phyloP scores from a whole-genome alignment of 2,797 vertebrate species.

The Poecilia velifera region DNA sequence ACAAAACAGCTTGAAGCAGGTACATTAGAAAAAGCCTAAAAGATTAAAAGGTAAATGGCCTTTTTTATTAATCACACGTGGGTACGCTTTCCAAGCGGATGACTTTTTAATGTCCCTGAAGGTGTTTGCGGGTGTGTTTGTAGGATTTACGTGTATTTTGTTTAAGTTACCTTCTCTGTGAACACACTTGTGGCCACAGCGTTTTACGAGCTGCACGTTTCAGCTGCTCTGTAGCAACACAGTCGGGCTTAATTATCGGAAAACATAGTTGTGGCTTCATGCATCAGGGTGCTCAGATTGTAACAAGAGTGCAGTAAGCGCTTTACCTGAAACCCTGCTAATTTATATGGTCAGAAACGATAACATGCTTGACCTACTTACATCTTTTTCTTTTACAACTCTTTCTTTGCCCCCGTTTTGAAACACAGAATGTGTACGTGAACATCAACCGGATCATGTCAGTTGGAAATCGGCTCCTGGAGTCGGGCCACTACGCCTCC shows the following conservation, averaged over 20 bases:
- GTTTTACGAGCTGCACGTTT: slow-evolving; percentile 15
- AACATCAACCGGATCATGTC: slow-evolving; percentile 99
- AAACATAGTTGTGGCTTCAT: slow-evolving; percentile 3
- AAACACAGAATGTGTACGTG: slow-evolving; percentile 93
- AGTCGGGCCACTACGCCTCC: slow-evolving; percentile 97
- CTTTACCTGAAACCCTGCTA: slow-evolving; percentile 9
- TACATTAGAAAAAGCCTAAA: slow-evolving; percentile 60
- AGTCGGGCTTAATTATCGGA: neutral
- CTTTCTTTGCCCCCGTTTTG: slow-evolving; percentile 11
- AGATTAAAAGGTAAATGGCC: slow-evolving; percentile 50
- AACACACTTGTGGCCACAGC: slow-evolving; percentile 15
- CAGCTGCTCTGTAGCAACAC: slow-evolving; percentile 23
- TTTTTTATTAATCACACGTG: slow-evolving; percentile 60
- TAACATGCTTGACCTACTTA: neutral
- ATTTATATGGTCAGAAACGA: slow-evolving; percentile 15
- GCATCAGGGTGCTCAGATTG: slow-evolving; percentile 14
- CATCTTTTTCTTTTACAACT: neutral
- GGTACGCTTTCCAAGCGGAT: slow-evolving; percentile 31
- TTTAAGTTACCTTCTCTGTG: slow-evolving; percentile 6
- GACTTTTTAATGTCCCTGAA: slow-evolving; percentile 34
- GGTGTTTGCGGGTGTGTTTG: slow-evolving; percentile 1
- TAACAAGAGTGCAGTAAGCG: slow-evolving; percentile 1
- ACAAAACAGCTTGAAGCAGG: slow-evolving; percentile 73
- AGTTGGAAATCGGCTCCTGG: slow-evolving; percentile 93
- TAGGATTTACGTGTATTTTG: slow-evolving; percentile 16